Percentiles rank a stretch among this genome's conserved stretches.
These are phyloP conservation scores for Hydrophis major DNA, from an alignment of 2,797 vertebrate genomes.

Conservation along the genomic window DNA sequence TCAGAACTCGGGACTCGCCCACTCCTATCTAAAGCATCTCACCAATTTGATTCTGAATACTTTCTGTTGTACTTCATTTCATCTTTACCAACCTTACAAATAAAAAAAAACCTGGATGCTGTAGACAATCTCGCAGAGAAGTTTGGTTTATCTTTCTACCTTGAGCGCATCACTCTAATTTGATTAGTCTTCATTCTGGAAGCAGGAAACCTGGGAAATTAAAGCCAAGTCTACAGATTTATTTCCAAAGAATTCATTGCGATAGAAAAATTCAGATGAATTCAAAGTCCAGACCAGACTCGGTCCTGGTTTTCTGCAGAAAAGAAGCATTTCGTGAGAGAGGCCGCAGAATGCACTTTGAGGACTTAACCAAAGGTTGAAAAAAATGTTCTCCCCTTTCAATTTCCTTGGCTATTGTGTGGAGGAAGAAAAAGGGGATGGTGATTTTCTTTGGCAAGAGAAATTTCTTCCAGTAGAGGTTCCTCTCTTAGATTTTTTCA, in stretches of 20 bases:
- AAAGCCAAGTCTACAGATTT: constrained; percentile 56
- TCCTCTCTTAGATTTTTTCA: neutral
- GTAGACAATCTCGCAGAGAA: neutral
- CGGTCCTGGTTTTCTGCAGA: constrained; percentile 53
- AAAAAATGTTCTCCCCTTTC: neutral
- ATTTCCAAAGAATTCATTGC: constrained; percentile 63
- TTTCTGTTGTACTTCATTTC: neutral
- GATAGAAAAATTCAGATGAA: constrained; percentile 65
- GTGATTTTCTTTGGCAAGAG: neutral
- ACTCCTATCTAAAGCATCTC: neutral
- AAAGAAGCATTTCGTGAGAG: constrained; percentile 43
- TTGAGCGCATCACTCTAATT: neutral
- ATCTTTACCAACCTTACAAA: no score
- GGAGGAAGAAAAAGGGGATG: neutral
- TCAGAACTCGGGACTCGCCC: neutral
- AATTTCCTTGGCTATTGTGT: neutral
- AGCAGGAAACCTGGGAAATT: constrained; percentile 56
- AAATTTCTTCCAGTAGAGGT: neutral
- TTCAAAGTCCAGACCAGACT: constrained; percentile 65
- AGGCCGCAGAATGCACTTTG: constrained; percentile 26
- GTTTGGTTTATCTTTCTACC: neutral
- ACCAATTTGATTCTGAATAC: neutral
- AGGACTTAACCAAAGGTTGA: neutral
- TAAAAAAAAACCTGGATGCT: neutral
- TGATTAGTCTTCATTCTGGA: neutral